Base-by-base conservation (phyloP, 2,888 invertebrate species). In the Leptarthrus brevirostris region DNA sequence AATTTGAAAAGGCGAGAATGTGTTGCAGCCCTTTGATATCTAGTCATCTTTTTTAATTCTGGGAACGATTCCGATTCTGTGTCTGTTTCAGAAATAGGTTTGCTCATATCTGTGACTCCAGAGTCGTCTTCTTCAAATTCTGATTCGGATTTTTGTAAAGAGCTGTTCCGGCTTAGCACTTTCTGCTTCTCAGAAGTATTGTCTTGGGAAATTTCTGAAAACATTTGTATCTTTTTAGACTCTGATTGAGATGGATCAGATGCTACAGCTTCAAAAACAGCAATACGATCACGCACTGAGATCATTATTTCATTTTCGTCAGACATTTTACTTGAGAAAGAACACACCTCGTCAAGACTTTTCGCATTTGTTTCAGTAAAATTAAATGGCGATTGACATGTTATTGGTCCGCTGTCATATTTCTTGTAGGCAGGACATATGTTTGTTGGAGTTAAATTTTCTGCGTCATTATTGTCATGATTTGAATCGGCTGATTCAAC, bases 1-100 rank as follows among this genome's bases (percentile, higher is more conserved):
- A 92, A 82, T 79, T 89, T 89, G 79, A 90, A 91, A 18, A 92
- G 84, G 77, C 92, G 86, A 52, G 91, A 92, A 83, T 92, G 92
- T 44, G 92, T 92, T 40, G 91, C 89, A 2, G 91, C 91, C 69
- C 92, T 86, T 81, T 91, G 89, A 80, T 90, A 92, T 74, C 88
- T 86, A 10, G 87, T 87, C 80, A 88, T 85, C 78, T 88, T 90
- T 40, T 86, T 86, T 20, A 88, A 80, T 77, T 90, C 88, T 1
- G 87, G 87, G 78, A 88, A 89, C 76, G 86, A 86, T 75, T 91
- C 91, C 0, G 88, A 86, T 79, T 90, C 90, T 0, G 88, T 88
- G 77, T 90, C 90, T 1, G 87, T 88, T 79, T 90, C 91, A 0
- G 91, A 91, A 76, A 90, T 87, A 76, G 89, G 89, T 71, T 90